Evolutionary conservation across 2,113 vertebrate species (phyloP).

Genomic region (Illadopsis cleaveri): DNA sequence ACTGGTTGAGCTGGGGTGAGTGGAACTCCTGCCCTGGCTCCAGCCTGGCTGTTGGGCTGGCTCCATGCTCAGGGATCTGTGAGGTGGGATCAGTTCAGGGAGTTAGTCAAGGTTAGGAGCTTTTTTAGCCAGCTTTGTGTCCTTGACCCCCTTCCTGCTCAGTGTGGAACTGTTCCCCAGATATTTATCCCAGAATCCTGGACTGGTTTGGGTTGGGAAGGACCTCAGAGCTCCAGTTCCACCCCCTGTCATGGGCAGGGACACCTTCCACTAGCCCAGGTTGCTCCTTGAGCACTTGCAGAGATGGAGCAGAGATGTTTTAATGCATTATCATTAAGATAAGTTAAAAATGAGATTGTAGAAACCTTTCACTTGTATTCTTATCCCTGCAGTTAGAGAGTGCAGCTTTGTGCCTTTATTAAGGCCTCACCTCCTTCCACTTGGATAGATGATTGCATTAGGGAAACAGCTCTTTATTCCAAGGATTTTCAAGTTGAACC

Average conservation of each 20-base stretch:
- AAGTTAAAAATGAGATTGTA: neutral
- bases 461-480: neutral
- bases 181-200: neutral
- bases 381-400: neutral
- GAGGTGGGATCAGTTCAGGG: neutral
- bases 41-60: neutral
- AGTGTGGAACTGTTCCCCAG: accelerated
- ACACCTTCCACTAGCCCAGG: neutral
- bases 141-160: neutral
- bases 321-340: neutral
- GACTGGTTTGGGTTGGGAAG: neutral
- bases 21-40: neutral
- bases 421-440: neutral
- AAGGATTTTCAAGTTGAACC: neutral
- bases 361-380: neutral
- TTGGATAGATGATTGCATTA: neutral
- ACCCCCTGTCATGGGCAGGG: neutral
- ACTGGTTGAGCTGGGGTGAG: neutral
- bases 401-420: neutral
- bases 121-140: neutral
- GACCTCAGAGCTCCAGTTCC: neutral
- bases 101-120: accelerated
- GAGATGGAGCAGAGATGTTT: neutral
- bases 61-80: neutral
- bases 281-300: neutral